These are phyloP conservation scores for Sander vitreus DNA, from an alignment of 2,113 vertebrate genomes.

Conservation along the genomic window DNA sequence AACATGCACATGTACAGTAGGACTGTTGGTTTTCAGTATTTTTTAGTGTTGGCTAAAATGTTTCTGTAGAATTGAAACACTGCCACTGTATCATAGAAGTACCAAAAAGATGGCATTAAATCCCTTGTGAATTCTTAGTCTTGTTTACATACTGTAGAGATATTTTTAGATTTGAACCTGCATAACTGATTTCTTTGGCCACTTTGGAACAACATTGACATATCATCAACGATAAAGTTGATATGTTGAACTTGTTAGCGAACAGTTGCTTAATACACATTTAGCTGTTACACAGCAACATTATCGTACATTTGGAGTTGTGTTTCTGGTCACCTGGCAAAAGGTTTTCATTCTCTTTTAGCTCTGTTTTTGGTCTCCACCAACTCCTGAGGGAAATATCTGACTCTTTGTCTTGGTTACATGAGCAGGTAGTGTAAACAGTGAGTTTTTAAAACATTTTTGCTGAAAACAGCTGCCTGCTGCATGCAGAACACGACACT, in stretches of 20 bases:
- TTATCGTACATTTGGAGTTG: too few relatives aligned
- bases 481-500: conserved; percentile 1
- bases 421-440: background rate
- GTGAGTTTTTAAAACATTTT: background rate
- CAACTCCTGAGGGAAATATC: background rate
- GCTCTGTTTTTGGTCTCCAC: background rate
- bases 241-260: too few relatives aligned
- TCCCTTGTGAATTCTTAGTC: background rate
- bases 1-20: too few relatives aligned
- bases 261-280: too few relatives aligned
- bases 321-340: background rate
- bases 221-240: too few relatives aligned
- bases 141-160: background rate
- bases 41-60: too few relatives aligned
- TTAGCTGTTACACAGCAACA: too few relatives aligned
- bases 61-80: too few relatives aligned
- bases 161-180: too few relatives aligned
- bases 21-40: background rate
- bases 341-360: background rate
- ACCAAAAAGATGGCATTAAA: background rate
- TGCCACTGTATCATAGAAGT: too few relatives aligned
- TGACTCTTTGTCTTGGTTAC: background rate
- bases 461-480: background rate
- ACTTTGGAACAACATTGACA: too few relatives aligned
- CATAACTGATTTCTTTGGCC: too few relatives aligned